These are phyloP conservation scores for Ceyx melanurus DNA, from an alignment of 2,113 vertebrate species.

Conservation along the genomic window DNA sequence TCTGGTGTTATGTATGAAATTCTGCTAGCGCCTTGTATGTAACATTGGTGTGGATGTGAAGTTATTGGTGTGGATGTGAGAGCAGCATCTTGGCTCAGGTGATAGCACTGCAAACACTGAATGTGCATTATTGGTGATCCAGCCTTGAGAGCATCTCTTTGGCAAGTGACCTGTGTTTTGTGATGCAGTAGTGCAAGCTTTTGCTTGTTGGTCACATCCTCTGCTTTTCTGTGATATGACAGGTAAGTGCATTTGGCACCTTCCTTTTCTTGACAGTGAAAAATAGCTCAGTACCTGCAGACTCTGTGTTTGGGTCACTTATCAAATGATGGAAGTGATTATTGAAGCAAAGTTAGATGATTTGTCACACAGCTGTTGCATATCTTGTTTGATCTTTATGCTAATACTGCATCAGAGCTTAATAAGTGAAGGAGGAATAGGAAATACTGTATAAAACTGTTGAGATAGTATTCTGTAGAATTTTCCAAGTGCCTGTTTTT, in stretches of 20 bases:
- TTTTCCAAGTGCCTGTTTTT: not conserved
- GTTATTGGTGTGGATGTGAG: rapidly evolving
- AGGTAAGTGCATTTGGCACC: not conserved
- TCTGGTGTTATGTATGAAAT: not conserved
- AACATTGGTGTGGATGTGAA: not conserved
- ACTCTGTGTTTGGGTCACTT: not conserved
- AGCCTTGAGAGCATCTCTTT: not conserved
- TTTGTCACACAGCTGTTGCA: not conserved
- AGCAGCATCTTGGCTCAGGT: not conserved
- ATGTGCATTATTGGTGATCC: rapidly evolving
- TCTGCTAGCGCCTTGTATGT: not conserved
- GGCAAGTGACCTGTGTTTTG: rapidly evolving
- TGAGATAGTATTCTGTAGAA: not conserved
- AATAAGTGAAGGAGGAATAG: not conserved
- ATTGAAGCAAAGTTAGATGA: not conserved
- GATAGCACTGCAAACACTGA: not conserved
- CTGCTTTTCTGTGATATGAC: not conserved
- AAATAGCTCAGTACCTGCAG: not conserved
- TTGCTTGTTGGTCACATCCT: not conserved
- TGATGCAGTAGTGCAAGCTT: not conserved
- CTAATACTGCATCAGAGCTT: not conserved
- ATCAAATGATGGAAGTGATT: not conserved
- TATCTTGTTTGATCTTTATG: not conserved
- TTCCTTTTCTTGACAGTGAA: not conserved
- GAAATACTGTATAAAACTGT: not conserved